Evolutionary conservation across 2,113 vertebrate species (phyloP).

Genomic region (Actenoides hombroni): DNA sequence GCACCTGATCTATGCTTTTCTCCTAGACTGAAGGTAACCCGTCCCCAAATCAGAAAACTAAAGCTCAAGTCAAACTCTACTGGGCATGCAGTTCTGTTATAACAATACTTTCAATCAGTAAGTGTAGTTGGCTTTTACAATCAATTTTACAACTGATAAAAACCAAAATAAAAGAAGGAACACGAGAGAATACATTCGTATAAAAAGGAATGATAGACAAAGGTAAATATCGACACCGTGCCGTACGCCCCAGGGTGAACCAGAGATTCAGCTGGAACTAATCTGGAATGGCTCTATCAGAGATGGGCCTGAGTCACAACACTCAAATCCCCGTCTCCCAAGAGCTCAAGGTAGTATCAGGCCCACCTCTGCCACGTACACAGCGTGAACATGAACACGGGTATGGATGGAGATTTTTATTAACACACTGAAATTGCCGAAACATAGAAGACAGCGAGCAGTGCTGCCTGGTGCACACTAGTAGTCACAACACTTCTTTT

Average conservation of each 20-base stretch:
- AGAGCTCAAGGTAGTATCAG: not conserved
- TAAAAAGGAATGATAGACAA: conserved; percentile 59
- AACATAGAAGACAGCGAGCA: not conserved
- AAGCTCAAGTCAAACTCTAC: conserved; percentile 39
- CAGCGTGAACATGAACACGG: not conserved
- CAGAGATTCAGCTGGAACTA: not conserved
- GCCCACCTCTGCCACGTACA: not conserved
- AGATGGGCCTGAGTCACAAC: not conserved
- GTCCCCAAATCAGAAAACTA: not conserved
- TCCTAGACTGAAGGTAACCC: conserved; percentile 30
- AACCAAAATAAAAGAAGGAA: not conserved
- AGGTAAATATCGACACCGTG: conserved; percentile 10
- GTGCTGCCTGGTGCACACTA: not conserved
- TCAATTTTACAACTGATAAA: conserved; percentile 49
- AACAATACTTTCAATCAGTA: conserved; percentile 60
- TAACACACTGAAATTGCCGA: not conserved
- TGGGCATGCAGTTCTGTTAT: conserved; percentile 63
- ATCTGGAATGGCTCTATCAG: not conserved
- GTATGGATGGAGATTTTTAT: not conserved
- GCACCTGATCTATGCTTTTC: conserved; percentile 26
- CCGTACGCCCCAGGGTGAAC: not conserved
- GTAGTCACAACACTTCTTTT: not conserved
- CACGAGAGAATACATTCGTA: conserved; percentile 64
- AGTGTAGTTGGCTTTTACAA: conserved; percentile 62
- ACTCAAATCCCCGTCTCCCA: not conserved